A percentile compares a stretch with the other conserved stretches of the same genome.
phyloP scores from a whole-genome alignment of 1,140 invertebrate species.

The Dysdera silvatica region DNA sequence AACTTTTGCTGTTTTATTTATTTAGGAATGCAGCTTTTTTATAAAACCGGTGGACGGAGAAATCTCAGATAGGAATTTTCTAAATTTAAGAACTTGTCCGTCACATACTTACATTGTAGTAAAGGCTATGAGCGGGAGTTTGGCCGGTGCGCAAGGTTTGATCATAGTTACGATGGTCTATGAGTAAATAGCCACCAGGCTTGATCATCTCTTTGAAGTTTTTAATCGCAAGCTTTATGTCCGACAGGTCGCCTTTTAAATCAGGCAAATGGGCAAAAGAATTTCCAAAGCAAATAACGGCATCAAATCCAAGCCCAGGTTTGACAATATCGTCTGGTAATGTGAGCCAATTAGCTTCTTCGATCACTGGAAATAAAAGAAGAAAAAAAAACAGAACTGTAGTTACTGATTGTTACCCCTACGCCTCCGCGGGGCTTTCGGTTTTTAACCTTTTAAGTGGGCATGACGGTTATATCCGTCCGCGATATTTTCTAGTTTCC shows the following conservation, averaged over 20 bases:
- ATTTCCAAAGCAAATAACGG: conserved; percentile 73
- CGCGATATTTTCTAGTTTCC: too few relatives aligned
- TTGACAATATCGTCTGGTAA: conserved; percentile 50
- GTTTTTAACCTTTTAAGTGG: too few relatives aligned
- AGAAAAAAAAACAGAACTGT: too few relatives aligned
- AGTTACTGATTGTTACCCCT: too few relatives aligned
- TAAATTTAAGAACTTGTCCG: too few relatives aligned
- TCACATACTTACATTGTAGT: conserved; percentile 73
- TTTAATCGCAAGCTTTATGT: conserved; percentile 61
- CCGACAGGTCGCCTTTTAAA: conserved; percentile 62
- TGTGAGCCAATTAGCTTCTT: conserved; percentile 47
- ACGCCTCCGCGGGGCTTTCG: too few relatives aligned
- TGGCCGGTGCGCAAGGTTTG: conserved; percentile 62
- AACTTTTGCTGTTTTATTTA: neutral
- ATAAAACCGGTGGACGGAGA: too few relatives aligned
- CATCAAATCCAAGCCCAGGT: conserved; percentile 47
- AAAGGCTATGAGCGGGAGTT: conserved; percentile 69
- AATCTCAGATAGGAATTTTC: too few relatives aligned
- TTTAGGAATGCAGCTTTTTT: neutral
- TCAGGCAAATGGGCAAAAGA: conserved; percentile 81
- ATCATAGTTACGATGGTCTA: conserved; percentile 83
- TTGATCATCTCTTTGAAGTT: conserved; percentile 74
- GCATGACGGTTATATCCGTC: too few relatives aligned
- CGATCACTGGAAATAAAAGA: conserved; percentile 39
- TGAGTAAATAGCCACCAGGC: conserved; percentile 71